Percentiles rank a stretch among this genome's conserved stretches.
Conservation (phyloP, 2,113 vertebrate genomes). For the Heptranchias perlo region DNA sequence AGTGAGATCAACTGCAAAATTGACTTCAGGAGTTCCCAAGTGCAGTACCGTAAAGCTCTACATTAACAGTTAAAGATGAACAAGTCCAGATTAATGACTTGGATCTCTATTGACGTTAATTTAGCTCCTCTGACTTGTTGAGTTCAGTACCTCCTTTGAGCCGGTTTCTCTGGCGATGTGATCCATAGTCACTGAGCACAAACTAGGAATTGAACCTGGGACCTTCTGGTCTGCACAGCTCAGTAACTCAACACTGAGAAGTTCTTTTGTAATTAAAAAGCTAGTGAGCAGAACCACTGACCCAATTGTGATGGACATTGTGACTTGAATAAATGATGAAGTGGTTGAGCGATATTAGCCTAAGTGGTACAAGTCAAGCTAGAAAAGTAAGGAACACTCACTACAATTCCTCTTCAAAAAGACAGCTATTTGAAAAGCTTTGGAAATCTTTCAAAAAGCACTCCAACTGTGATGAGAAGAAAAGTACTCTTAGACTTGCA, state of each 20-base stretch:
- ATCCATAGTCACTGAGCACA: background rate
- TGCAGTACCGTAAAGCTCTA: background rate
- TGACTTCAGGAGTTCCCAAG: background rate
- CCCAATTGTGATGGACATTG: background rate
- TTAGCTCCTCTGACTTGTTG: background rate
- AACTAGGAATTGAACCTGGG: background rate
- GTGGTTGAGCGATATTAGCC: background rate
- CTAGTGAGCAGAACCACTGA: background rate
- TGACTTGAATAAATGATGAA: background rate
- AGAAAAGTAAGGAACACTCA: background rate
- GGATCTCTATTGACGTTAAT: background rate
- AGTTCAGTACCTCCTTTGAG: background rate
- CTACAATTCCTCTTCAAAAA: background rate
- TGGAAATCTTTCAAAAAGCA: background rate
- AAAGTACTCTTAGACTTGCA: background rate
- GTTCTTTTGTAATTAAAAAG: background rate
- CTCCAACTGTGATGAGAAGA: background rate
- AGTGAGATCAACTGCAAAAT: background rate
- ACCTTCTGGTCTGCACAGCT: background rate
- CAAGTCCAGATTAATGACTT: background rate
- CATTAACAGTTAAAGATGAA: background rate
- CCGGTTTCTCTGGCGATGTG: background rate
- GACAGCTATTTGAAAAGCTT: background rate
- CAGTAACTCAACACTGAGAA: too few relatives aligned
- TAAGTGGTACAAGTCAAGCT: background rate